Percentiles rank a stretch among this genome's conserved stretches.
These are phyloP conservation scores for Monopterus albus DNA, from an alignment of 2,113 vertebrate genomes.

Conservation along the genomic window DNA sequence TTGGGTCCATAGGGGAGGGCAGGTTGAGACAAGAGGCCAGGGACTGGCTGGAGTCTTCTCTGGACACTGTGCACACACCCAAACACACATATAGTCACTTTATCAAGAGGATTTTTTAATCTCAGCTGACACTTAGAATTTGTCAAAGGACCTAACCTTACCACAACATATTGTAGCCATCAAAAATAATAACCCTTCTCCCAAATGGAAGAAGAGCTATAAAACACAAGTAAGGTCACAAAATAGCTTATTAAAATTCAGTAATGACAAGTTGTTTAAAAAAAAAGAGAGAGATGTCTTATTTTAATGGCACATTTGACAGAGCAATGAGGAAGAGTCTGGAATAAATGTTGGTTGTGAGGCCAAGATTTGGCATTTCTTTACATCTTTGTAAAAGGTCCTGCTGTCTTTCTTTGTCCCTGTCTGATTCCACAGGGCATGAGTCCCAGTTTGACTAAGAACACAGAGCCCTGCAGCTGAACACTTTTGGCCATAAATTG, in stretches of 20 bases:
- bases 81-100: constrained; percentile 9
- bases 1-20: constrained; percentile 84
- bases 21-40: constrained; percentile 91
- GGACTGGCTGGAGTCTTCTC: constrained; percentile 93
- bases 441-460: constrained; percentile 41
- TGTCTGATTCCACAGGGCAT: constrained; percentile 42
- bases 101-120: not conserved
- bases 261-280: constrained; percentile 9
- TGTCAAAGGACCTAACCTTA: not conserved
- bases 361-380: constrained; percentile 31
- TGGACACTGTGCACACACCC: constrained; percentile 85
- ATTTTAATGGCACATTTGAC: constrained; percentile 20
- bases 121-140: not conserved
- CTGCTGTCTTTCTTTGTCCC: constrained; percentile 8
- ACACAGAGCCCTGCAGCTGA: constrained; percentile 42
- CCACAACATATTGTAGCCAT: not conserved
- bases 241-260: constrained; percentile 21
- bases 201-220: not conserved
- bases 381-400: constrained; percentile 51
- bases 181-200: constrained; percentile 5
- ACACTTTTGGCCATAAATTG: constrained; percentile 62
- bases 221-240: not conserved
- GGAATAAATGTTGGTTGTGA: constrained; percentile 7
- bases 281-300: constrained; percentile 6
- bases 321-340: constrained; percentile 2